phyloP scores from a whole-genome alignment of 2,113 vertebrate genomes.

The Eubucco bourcierii region DNA sequence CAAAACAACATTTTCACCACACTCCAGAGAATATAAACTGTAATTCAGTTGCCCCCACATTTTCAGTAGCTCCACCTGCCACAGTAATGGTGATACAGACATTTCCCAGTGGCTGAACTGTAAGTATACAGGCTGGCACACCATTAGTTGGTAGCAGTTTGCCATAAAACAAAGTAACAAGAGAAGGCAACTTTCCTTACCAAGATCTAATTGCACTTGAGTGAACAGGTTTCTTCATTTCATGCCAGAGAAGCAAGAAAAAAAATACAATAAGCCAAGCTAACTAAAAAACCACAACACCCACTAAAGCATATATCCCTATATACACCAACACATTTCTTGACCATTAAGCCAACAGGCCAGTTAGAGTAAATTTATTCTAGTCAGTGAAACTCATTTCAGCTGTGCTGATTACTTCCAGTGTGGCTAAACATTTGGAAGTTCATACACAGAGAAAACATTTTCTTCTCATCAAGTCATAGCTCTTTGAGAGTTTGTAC shows the following conservation, averaged over 20 bases:
- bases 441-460: conserved; percentile 3
- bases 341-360: background rate
- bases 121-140: background rate
- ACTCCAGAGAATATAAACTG: background rate
- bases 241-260: background rate
- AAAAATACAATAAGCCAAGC: background rate
- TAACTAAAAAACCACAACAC: background rate
- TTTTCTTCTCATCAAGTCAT: conserved; percentile 34
- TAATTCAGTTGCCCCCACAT: background rate
- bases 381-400: background rate
- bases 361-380: background rate
- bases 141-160: background rate
- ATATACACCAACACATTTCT: background rate
- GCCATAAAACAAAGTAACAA: background rate
- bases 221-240: background rate
- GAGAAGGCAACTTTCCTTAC: background rate
- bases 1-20: background rate
- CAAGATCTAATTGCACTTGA: background rate
- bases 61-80: background rate
- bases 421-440: conserved; percentile 13
- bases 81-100: background rate
- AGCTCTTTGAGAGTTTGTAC: background rate
- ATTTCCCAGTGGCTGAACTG: background rate
- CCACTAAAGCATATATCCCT: background rate
- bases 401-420: background rate